phyloP scores from a whole-genome alignment of 2,113 vertebrate species.

The Piliocolobus tephrosceles region DNA sequence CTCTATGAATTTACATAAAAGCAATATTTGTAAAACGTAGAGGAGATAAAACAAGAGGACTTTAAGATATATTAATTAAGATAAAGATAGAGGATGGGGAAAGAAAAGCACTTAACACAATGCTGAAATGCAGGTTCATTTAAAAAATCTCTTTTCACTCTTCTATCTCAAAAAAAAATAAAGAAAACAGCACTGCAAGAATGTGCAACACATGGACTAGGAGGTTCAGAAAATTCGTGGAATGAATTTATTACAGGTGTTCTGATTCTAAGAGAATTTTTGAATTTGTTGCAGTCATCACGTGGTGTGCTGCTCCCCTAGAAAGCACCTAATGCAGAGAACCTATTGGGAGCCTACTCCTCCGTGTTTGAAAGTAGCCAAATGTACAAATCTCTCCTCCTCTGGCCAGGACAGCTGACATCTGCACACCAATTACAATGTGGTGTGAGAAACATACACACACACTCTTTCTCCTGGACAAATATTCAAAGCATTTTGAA shows the following conservation, averaged over 20 bases:
- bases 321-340: background rate
- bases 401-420: background rate
- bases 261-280: background rate
- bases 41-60: background rate
- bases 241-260: background rate
- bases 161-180: slow-evolving; percentile 17
- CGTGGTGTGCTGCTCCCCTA: background rate
- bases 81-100: background rate
- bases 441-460: background rate
- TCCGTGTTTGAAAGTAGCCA: background rate
- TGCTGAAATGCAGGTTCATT: background rate
- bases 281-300: background rate
- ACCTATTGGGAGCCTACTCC: background rate
- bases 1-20: background rate
- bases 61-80: background rate
- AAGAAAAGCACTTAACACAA: background rate
- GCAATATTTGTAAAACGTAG: background rate
- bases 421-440: background rate
- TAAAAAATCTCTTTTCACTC: background rate
- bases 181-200: background rate
- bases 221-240: background rate
- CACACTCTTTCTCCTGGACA: background rate
- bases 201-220: background rate
- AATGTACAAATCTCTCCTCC: background rate
- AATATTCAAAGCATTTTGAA: background rate